phyloP scores from a whole-genome alignment of 2,797 vertebrate genomes.

The Arrhamphus sclerolepis region DNA sequence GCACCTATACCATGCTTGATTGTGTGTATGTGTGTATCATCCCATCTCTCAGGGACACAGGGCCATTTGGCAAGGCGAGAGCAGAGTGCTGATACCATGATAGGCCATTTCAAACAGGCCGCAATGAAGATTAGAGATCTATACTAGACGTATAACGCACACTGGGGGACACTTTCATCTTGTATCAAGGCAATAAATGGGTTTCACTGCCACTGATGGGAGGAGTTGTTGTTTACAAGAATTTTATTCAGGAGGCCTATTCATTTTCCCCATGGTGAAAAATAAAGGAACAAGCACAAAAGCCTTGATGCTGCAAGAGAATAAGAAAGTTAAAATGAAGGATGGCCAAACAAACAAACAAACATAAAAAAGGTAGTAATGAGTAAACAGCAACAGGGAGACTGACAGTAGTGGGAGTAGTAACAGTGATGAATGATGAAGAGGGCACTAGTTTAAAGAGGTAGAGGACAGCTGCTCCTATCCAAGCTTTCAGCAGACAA shows the following conservation, averaged over 20 bases:
- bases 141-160: constrained; percentile 26
- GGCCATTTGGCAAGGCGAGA: constrained; percentile 42
- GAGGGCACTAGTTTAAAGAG: constrained; percentile 47
- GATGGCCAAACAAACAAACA: constrained; percentile 12
- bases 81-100: constrained; percentile 40
- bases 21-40: constrained; percentile 36
- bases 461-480: constrained; percentile 58
- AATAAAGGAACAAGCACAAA: constrained; percentile 24
- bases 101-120: constrained; percentile 45
- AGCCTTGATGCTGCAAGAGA: constrained; percentile 20
- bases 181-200: constrained; percentile 4
- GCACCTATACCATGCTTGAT: not conserved
- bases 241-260: constrained; percentile 7
- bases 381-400: constrained; percentile 50
- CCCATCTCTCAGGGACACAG: constrained; percentile 46
- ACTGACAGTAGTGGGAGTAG: constrained; percentile 39
- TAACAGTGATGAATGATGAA: constrained; percentile 57
- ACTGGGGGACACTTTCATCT: constrained; percentile 24
- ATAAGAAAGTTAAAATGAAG: constrained; percentile 23
- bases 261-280: constrained; percentile 5
- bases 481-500: constrained; percentile 57
- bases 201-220: constrained; percentile 22
- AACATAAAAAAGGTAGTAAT: constrained; percentile 3
- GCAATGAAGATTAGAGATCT: constrained; percentile 33
- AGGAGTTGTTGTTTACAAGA: constrained; percentile 14